phyloP scores from a whole-genome alignment of 2,888 invertebrate genomes.

The Apamea crenata region DNA sequence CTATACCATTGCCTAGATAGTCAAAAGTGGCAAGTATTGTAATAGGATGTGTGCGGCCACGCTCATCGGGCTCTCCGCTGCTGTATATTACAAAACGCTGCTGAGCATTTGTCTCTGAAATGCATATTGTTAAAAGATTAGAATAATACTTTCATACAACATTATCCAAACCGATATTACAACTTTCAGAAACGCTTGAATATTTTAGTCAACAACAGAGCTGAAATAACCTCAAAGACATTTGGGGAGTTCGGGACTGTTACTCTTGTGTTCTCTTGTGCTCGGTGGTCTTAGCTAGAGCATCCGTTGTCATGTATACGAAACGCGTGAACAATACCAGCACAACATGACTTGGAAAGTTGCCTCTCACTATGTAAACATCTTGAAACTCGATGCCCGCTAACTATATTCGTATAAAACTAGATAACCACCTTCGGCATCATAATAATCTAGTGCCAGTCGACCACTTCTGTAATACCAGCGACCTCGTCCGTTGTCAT shows the following conservation, averaged over 20 bases:
- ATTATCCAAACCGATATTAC: background rate
- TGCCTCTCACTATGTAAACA: background rate
- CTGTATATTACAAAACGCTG: slow-evolving; percentile 85
- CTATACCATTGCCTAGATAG: slow-evolving; percentile 85
- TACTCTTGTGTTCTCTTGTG: no score
- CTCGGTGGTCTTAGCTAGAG: no score
- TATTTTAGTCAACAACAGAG: background rate
- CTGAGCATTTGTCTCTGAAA: slow-evolving; percentile 82
- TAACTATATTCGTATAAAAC: background rate
- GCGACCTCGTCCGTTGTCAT: slow-evolving; percentile 82
- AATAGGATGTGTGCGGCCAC: slow-evolving; percentile 79
- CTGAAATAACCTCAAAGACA: background rate
- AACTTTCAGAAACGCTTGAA: background rate
- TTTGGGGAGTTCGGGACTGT: background rate
- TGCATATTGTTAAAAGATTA: background rate
- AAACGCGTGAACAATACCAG: no score
- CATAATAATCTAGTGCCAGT: slow-evolving; percentile 85
- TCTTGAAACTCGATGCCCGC: background rate
- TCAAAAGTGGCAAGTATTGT: slow-evolving; percentile 85
- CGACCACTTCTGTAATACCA: slow-evolving; percentile 84
- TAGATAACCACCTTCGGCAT: slow-evolving; percentile 82
- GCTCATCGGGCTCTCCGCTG: slow-evolving; percentile 82
- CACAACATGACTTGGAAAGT: no score
- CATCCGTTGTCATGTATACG: no score
- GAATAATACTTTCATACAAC: background rate